phyloP scores from a whole-genome alignment of 2,888 invertebrate species.

The Tetrapedia diversipes region DNA sequence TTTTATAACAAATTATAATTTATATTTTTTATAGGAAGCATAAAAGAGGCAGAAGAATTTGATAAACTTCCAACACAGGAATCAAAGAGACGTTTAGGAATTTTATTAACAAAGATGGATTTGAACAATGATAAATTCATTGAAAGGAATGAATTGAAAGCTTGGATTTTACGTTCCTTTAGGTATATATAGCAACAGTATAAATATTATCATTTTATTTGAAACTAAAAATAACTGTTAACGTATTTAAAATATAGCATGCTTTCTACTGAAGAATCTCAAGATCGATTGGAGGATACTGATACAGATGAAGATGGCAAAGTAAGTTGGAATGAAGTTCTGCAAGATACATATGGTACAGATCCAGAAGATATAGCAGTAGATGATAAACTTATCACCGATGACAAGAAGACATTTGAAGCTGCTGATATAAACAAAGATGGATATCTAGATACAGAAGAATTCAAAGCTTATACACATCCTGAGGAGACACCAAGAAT shows the following conservation, averaged over 20 bases:
- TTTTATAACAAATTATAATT: neutral
- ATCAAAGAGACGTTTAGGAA: conserved; percentile 89
- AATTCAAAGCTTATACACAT: conserved; percentile 95
- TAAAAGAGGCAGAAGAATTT: conserved; percentile 95
- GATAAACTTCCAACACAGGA: conserved; percentile 94
- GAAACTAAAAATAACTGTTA: neutral
- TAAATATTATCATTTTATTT: neutral
- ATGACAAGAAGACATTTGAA: conserved; percentile 94
- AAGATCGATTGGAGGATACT: conserved; percentile 92
- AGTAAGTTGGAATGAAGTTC: conserved; percentile 94
- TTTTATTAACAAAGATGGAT: conserved; percentile 94
- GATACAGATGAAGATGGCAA: conserved; percentile 92
- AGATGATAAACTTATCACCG: conserved; percentile 86
- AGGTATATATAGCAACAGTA: conserved; percentile 84
- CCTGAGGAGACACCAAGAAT: conserved; percentile 97
- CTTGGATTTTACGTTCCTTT: conserved; percentile 97
- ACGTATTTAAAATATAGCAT: conserved; percentile 84
- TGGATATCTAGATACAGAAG: conserved; percentile 88
- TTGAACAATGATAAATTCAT: conserved; percentile 90
- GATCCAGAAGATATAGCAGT: conserved; percentile 84
- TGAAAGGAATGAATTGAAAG: conserved; percentile 91
- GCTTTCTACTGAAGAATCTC: conserved; percentile 93
- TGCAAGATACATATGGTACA: conserved; percentile 94
- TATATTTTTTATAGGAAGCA: conserved; percentile 87
- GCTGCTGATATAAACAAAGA: conserved; percentile 94